These are phyloP conservation scores for Eucidaris tribuloides DNA, from an alignment of 35 echinoderm and acorn worm species.

Conservation along the genomic window DNA sequence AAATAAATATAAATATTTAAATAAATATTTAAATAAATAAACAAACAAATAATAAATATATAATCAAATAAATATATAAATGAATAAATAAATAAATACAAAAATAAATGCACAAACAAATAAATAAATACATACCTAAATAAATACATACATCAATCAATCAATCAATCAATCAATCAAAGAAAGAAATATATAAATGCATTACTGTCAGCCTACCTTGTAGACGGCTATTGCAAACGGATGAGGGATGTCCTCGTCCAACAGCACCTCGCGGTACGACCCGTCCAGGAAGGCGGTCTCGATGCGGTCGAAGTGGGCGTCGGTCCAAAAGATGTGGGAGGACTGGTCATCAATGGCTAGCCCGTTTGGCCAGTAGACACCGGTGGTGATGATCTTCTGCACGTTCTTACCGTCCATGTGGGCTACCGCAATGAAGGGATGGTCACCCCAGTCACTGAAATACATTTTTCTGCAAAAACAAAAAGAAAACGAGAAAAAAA, in stretches of 20 bases:
- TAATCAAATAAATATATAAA: too few relatives aligned
- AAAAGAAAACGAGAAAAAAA: background rate
- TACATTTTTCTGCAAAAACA: slow-evolving; percentile 63
- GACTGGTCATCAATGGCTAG: slow-evolving; percentile 81
- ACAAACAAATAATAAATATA: too few relatives aligned
- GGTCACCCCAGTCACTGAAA: slow-evolving; percentile 85
- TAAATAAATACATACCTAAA: too few relatives aligned
- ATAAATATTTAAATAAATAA: too few relatives aligned
- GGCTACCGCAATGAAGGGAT: slow-evolving; percentile 40
- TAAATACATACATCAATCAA: too few relatives aligned
- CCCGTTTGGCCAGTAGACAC: slow-evolving; percentile 90
- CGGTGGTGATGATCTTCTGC: background rate
- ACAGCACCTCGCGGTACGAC: slow-evolving; percentile 39
- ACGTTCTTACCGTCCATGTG: slow-evolving; percentile 71
- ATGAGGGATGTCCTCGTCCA: slow-evolving; percentile 65
- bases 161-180: too few relatives aligned
- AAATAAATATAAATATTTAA: too few relatives aligned
- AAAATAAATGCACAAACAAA: too few relatives aligned
- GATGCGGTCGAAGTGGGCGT: slow-evolving; percentile 80
- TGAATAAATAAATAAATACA: too few relatives aligned
- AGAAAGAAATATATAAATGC: too few relatives aligned
- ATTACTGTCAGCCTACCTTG: slow-evolving; percentile 78
- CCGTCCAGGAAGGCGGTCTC: slow-evolving; percentile 73
- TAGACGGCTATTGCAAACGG: slow-evolving; percentile 85
- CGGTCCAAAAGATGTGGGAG: slow-evolving; percentile 73